These are phyloP conservation scores for Drosophila lacteicornis DNA, from an alignment of 1,140 invertebrate species.

Conservation along the genomic window DNA sequence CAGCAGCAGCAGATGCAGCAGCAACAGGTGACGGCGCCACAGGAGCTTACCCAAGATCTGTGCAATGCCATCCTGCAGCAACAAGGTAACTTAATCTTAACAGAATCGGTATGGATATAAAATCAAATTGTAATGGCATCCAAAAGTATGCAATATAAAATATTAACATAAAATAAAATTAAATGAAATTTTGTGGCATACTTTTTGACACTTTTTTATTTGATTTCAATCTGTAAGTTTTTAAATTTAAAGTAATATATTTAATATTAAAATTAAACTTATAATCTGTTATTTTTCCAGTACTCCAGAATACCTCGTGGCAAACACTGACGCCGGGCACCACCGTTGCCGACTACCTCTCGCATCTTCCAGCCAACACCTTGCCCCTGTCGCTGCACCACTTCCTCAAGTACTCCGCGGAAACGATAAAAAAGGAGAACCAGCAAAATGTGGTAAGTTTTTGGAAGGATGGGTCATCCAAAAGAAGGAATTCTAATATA, in stretches of 20 bases:
- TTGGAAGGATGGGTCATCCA: no score
- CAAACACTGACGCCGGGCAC: conserved; percentile 91
- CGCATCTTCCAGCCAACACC: conserved; percentile 90
- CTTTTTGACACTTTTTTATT: no score
- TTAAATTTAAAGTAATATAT: not conserved
- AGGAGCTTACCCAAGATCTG: conserved; percentile 82
- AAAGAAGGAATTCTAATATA: no score
- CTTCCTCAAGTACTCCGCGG: conserved; percentile 93
- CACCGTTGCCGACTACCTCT: conserved; percentile 93
- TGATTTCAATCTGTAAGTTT: not conserved
- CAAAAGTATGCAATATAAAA: no score
- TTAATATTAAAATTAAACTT: not conserved
- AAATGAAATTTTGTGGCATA: no score
- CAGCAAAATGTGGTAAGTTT: conserved; percentile 82
- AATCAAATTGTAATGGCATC: not conserved
- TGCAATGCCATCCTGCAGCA: conserved; percentile 84
- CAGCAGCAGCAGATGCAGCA: conserved; percentile 67
- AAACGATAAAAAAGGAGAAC: conserved; percentile 90
- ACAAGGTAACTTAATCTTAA: conserved; percentile 58
- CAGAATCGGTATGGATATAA: not conserved
- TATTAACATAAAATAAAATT: no score
- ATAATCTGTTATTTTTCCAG: conserved; percentile 28
- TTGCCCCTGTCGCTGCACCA: conserved; percentile 92
- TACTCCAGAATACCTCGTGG: conserved; percentile 86
- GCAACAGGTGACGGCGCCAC: conserved; percentile 72